Percentiles rank a stretch among this genome's conserved stretches.
Conservation (phyloP, 2,888 invertebrate species). For the Alsophila aescularia region DNA sequence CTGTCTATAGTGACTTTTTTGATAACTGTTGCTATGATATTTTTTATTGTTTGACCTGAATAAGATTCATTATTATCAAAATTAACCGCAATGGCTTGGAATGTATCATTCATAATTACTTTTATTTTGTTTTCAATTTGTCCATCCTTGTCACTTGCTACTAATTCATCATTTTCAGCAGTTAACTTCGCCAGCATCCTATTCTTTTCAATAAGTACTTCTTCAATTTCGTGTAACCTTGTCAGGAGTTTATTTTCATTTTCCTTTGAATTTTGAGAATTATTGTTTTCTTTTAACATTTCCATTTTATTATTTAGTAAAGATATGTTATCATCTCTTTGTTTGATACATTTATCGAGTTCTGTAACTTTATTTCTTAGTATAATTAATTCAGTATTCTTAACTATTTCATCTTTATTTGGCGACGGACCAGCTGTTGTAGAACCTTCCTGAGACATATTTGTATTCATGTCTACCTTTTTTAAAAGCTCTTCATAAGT, state of each 20-base stretch:
- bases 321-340: conserved; percentile 50
- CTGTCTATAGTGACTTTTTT: conserved; percentile 67
- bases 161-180: conserved; percentile 19
- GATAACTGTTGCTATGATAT: conserved; percentile 61
- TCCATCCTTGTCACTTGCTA: conserved; percentile 32
- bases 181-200: conserved; percentile 36
- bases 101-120: conserved; percentile 73
- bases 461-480: conserved; percentile 39
- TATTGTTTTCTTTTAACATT: conserved; percentile 40
- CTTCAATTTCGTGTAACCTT: conserved; percentile 48
- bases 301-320: conserved; percentile 50
- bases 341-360: conserved; percentile 44
- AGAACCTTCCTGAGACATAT: conserved; percentile 4
- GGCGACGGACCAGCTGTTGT: conserved; percentile 6
- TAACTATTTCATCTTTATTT: conserved; percentile 15
- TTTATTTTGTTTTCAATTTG: conserved; percentile 56
- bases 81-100: conserved; percentile 61
- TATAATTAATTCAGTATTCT: conserved; percentile 19
- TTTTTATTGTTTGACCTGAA: conserved; percentile 62
- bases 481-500: conserved; percentile 66
- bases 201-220: conserved; percentile 40
- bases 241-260: conserved; percentile 38
- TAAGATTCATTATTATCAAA: conserved; percentile 60
- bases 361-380: conserved; percentile 43
- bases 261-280: conserved; percentile 25